phyloP scores from a whole-genome alignment of 2,888 invertebrate species.

The Drosophila neoperkinsi region DNA sequence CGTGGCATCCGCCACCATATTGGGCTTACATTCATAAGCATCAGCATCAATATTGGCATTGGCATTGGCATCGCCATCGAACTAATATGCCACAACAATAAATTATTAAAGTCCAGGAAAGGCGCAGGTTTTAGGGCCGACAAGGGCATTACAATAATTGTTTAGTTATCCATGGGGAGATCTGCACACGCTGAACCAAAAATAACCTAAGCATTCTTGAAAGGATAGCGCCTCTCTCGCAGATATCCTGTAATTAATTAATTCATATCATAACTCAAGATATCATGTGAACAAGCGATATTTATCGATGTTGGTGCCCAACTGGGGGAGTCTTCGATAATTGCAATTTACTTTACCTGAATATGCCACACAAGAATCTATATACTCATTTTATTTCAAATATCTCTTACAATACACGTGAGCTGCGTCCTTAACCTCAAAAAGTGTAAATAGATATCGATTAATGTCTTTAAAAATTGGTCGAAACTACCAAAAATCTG shows the following conservation, averaged over 20 bases:
- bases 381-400: not conserved
- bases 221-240: not conserved
- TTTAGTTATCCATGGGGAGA: conserved; percentile 43
- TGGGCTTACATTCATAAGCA: conserved; percentile 41
- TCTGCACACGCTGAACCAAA: not conserved
- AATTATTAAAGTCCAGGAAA: conserved; percentile 47
- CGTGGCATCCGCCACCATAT: conserved; percentile 22
- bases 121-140: conserved; percentile 19
- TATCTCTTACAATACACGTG: not conserved
- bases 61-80: conserved; percentile 16
- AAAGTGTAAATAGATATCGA: not conserved
- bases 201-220: not conserved
- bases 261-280: not conserved
- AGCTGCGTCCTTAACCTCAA: not conserved
- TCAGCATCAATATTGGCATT: conserved; percentile 9
- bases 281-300: not conserved
- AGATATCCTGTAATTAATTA: not conserved
- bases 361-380: not conserved
- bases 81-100: conserved; percentile 41
- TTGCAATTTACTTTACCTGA: not conserved
- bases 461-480: not conserved
- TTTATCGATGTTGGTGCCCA: not conserved
- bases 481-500: not conserved
- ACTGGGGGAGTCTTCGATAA: not conserved
- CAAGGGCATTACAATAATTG: conserved; percentile 46